These are phyloP conservation scores for Pollimyrus isidori DNA, from an alignment of 2,113 vertebrate species.

Conservation along the genomic window DNA sequence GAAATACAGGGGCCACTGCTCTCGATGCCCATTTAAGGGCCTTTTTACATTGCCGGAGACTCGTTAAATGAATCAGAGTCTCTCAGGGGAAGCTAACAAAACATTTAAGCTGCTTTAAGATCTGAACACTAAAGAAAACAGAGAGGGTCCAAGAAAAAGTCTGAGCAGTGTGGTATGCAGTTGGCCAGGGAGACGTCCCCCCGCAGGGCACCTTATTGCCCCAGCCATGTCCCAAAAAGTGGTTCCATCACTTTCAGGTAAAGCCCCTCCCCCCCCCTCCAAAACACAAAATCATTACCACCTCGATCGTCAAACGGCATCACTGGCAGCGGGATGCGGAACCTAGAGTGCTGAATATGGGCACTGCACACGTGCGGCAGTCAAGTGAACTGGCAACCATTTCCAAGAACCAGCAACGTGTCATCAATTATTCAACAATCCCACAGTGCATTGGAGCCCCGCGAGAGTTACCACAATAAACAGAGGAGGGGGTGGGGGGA, in stretches of 20 bases:
- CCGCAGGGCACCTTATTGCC: not conserved
- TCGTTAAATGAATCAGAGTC: slow-evolving; percentile 56
- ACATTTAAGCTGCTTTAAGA: slow-evolving; percentile 50
- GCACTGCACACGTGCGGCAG: not conserved
- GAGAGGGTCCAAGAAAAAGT: slow-evolving; percentile 36
- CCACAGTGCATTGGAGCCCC: not conserved
- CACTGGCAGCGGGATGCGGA: not conserved
- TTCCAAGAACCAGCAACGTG: not conserved
- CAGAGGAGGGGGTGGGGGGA: not conserved
- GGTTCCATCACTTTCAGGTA: not conserved
- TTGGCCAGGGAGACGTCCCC: not conserved
- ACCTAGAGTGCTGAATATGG: not conserved
- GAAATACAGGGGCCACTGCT: slow-evolving; percentile 25
- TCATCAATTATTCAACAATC: not conserved
- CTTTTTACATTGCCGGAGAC: slow-evolving; percentile 41
- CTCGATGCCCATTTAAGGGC: slow-evolving; percentile 61
- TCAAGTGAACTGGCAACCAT: not conserved
- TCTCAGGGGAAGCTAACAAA: slow-evolving; percentile 56
- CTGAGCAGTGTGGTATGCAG: slow-evolving; percentile 25
- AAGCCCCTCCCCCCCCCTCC: not conserved
- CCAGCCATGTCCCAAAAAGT: not conserved
- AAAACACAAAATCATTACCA: not conserved
- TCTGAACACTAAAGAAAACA: slow-evolving; percentile 53
- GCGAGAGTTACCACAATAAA: not conserved
- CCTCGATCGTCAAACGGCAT: not conserved